Evolutionary conservation across 2,888 invertebrate species (phyloP), one percentile per base, ranked within the genome.

Genomic region (Sarcophaga carnaria): DNA sequence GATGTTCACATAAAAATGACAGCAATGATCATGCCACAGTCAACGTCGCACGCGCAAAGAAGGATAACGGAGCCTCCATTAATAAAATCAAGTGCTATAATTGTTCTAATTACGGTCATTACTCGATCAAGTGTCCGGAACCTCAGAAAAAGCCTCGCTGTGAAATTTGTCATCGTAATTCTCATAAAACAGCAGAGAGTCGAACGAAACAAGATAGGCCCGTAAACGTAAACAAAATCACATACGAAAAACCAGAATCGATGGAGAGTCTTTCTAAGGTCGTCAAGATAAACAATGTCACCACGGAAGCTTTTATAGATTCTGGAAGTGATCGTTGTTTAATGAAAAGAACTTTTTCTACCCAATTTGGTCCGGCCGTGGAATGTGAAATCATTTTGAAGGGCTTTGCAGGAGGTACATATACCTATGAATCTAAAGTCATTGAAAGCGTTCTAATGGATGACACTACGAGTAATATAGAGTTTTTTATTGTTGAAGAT

Each of bases 1-100:
- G 37, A 37, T 37, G 37, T 76, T 11, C 83, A 88, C 20, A 85
- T 87, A 10, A 74, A 77, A 45, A 83, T 88, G 80, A 22, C 82
- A 6, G 25, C 47, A 3, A 83, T 80, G 14, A 80, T 60, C 27
- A 59, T 70, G 47, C 25, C 76, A 27, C 75, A 45, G 49, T 20
- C 54, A n/a, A 17, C 62, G 59, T 5, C 67, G n/a, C 8, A 6
- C 22, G 12, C 1, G 10, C 69, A 60, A 27, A 76, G 69, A 59
- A 59, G 10, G 11, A 17, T 47, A 22, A 45, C 67, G 69, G 59
- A 17, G 67, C 25, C 49, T 4, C 17, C 20, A 10, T 20, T 20
- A 76, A 84, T 47, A 74, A 66, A 11, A 22, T 83, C n/a, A 78
- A 78, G 22, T 84, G 80, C 64, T 80, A 25, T 81, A 67, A 81